phyloP scores from a whole-genome alignment of 2,888 invertebrate species.

The Aphidius colemani region DNA sequence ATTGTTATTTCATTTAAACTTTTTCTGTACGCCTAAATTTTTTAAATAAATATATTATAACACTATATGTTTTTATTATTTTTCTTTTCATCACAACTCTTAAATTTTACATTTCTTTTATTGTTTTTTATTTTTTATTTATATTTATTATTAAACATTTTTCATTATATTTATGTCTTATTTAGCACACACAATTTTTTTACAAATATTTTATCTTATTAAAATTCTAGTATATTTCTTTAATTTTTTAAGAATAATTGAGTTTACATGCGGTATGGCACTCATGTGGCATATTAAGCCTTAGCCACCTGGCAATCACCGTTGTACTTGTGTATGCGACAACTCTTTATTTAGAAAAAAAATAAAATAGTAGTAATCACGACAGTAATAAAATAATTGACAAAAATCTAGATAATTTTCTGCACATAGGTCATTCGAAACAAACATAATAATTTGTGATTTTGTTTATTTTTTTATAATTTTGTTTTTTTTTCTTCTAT shows the following conservation, averaged over 20 bases:
- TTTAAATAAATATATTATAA: constrained; percentile 22
- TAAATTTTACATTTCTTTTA: constrained; percentile 40
- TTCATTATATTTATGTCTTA: constrained; percentile 22
- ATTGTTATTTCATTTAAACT: no score
- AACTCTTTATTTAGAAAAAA: constrained; percentile 6
- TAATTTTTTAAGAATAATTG: constrained; percentile 37
- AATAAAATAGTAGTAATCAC: neutral
- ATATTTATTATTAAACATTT: constrained; percentile 24
- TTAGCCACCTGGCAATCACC: constrained; percentile 31
- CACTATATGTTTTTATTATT: neutral
- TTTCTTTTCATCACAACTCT: constrained; percentile 37
- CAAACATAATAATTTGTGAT: no score
- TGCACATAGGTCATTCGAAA: neutral
- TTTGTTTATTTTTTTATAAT: no score
- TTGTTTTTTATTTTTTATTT: constrained; percentile 47
- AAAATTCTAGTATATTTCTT: constrained; percentile 27
- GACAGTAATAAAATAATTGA: constrained; percentile 2
- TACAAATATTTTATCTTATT: constrained; percentile 21
- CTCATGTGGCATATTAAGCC: constrained; percentile 57
- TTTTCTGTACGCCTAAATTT: no score
- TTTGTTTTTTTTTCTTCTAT: neutral
- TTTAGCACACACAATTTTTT: neutral
- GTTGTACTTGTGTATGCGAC: constrained; percentile 23
- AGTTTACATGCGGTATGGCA: constrained; percentile 54
- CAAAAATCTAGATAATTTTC: constrained; percentile 6